phyloP scores from a whole-genome alignment of 30 jellyfish, hydroid and myxozoan species.

The Rhopilema esculentum region DNA sequence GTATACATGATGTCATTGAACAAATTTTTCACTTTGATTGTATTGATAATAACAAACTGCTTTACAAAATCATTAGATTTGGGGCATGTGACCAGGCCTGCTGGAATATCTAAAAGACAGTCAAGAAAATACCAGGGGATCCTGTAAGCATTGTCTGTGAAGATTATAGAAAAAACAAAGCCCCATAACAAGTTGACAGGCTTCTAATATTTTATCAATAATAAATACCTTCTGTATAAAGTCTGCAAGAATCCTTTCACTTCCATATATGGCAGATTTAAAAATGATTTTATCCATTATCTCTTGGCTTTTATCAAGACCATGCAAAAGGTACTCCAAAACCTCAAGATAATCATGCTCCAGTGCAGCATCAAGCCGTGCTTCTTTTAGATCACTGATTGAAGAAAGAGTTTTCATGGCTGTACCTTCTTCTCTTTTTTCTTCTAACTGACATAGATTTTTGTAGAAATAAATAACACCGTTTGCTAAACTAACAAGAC shows the following conservation, averaged over 20 bases:
- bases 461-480: constrained; percentile 81
- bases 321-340: constrained; percentile 29
- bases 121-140: no score
- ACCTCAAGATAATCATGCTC: constrained; percentile 64
- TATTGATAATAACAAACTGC: no score
- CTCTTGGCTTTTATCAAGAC: constrained; percentile 7
- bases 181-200: no score
- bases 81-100: no score
- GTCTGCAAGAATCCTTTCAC: constrained; percentile 27
- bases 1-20: no score
- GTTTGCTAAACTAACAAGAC: constrained; percentile 65
- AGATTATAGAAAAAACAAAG: no score
- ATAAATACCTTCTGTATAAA: background rate
- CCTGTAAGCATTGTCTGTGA: no score
- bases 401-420: background rate
- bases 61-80: no score
- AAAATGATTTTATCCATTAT: constrained; percentile 45
- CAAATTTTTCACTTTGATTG: no score
- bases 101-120: no score
- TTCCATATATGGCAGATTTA: constrained; percentile 34
- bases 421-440: background rate
- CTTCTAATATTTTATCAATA: background rate
- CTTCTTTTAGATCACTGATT: background rate
- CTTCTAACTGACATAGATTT: background rate
- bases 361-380: constrained; percentile 63